Conservation (phyloP, 1,140 invertebrate genomes). For the Aphaenogaster floridana region DNA sequence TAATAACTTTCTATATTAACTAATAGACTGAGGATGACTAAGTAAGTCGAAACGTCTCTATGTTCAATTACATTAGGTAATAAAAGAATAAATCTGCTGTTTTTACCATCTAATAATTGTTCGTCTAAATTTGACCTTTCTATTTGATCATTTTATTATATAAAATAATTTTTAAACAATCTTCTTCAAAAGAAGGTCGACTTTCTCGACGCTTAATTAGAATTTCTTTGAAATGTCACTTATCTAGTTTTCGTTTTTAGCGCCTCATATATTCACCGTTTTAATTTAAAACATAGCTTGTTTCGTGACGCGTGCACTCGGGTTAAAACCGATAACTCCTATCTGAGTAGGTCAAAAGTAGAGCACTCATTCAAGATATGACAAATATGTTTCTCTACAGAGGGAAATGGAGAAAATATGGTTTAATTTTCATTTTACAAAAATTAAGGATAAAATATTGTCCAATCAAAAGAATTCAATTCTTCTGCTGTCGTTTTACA, state of each 20-base stretch:
- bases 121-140: too few relatives aligned
- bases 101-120: too few relatives aligned
- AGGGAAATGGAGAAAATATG: neutral
- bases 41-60: too few relatives aligned
- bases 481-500: neutral
- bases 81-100: too few relatives aligned
- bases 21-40: too few relatives aligned
- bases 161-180: neutral
- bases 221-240: conserved; percentile 28
- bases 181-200: neutral
- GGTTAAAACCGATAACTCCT: conserved; percentile 36
- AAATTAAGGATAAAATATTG: conserved; percentile 17
- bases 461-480: neutral
- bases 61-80: too few relatives aligned
- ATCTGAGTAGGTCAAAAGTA: conserved; percentile 60
- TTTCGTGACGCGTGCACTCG: conserved; percentile 34
- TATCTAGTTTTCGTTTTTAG: neutral
- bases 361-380: conserved; percentile 30
- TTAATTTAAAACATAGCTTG: conserved; percentile 21
- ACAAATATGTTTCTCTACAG: conserved; percentile 9
- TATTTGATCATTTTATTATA: neutral
- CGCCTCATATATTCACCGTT: neutral
- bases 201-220: conserved; percentile 7
- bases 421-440: neutral
- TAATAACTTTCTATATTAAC: too few relatives aligned